Base-by-base conservation (phyloP, 2,888 invertebrate species). In the Temnothorax rugatulus region DNA sequence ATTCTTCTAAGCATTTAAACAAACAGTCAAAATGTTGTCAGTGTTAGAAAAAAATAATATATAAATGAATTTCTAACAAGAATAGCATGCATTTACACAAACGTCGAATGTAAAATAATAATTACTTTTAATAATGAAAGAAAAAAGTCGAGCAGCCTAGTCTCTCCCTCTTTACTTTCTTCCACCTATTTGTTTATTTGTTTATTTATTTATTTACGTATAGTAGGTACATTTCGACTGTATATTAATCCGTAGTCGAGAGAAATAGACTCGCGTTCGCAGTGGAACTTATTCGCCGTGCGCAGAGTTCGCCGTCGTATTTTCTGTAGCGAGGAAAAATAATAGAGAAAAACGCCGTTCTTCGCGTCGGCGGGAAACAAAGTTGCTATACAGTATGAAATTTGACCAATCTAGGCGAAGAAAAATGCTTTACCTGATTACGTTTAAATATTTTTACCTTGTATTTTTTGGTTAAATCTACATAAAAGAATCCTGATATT, bases 191-290 rank as follows among this genome's bases (percentile, higher is more conserved):
- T 83, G 79, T 85, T 88, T 86, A 84, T 86, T 87, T 83, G 63
- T 73, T 89, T 82, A 77, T 88, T 83, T 87, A 86, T 85, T 88
- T 86, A 85, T 87, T 87, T 85, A 88, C 87, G 86, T 88, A 89
- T 89, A 84, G 77, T 86, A 87, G 87, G 86, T 87, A 89, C 87
- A 90, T 86, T 85, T 87, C 66, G 75, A 59, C 83, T 82, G 82
- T 59, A 84, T 83, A 83, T 83, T 82, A 75, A 73, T 85, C 82
- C 77, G 81, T 77, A 77, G 44, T 81, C 82, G 74, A 85, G 71
- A 74, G 74, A 86, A 87, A 86, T 83, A 77, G 82, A 82, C 38
- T 81, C 57, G 61, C 54, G 59, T 79, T 77, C 69, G 38, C 71
- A 69, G 74, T 71, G 79, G 74, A 81, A 81, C 74, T 81, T 73